Base-by-base conservation (phyloP, 2,113 vertebrate genomes). In the Carassius gibelio region DNA sequence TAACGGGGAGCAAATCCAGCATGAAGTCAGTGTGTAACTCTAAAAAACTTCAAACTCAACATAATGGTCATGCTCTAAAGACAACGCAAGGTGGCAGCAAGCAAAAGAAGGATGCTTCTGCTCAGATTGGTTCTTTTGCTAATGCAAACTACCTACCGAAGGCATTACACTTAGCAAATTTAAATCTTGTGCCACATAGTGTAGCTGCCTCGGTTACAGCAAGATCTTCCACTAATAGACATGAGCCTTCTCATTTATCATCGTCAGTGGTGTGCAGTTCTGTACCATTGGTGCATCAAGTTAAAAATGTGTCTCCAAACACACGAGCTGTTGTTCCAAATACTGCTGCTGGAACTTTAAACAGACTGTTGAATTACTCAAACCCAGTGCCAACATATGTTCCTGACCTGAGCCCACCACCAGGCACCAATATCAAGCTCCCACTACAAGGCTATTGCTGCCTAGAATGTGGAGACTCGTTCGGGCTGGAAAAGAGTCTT, bases 101-200 rank as follows among this genome's bases (percentile, higher is more conserved):
- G 89, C 94, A 90, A 88, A 96, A 94, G 85, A 96, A 92, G 83
- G 90, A 87, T 0, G 0, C 50, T 0, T 71, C 88, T 1, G 14
- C 57, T 0, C 92, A 92, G 84, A 77, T 91, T 0, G 91, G 93
- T 0, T 85, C 30, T 1, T 3, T 34, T 0, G n/a, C 92, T 38
- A 90, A 90, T 10, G 93, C 96, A 82, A 96, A 83, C 86, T 95
- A 97, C 17, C 95, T 99, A 59, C 98, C 98, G 80, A 99, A 99
- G 93, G 97, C 97, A 0, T 94, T 99, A 88, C 98, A 99, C 92
- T 91, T 99, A 87, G 98, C 98, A n/a, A 99, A 96, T 87, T 95
- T 99, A 87, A 99, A 99, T 90, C 91, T 99, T 79, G 98, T 99
- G 17, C 98, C 98, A 0, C 98, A 99, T 88, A 99, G 98, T 0